Evolutionary conservation across 2,888 invertebrate genomes (phyloP), one percentile per base, ranked within the genome.

Genomic region (Coleophora flavipennella): DNA sequence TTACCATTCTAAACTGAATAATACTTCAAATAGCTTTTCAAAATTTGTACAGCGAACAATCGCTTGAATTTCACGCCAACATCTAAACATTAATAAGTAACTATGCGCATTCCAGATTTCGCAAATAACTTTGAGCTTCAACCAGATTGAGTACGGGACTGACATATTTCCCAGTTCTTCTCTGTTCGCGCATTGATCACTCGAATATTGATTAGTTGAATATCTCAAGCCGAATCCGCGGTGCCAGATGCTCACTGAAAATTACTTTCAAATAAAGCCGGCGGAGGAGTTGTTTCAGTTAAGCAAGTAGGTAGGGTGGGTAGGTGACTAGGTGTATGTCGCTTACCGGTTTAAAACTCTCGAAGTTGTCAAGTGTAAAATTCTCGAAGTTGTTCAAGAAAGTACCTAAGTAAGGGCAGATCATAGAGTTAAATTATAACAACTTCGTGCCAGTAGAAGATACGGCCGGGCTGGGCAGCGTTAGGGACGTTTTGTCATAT

Each of bases 221-320:
- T 78, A 67, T 72, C 74, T 78, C 76, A 78, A 70, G 70, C 75
- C 80, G 73, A 78, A 70, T 70, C 75, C 80, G 73, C 72, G 73
- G 54, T 60, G 73, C 79, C 83, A 84, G 83, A 72, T 84, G 83
- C 79, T 77, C 75, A 54, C 76, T 62, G 71, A 67, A 79, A 80
- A 83, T 83, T 83, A 79, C 80, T 83, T 79, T 77, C 71, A 67
- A 75, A 81, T 80, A 83, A 78, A 78, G 78, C 75, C 59, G 55
- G 63, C 69, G 67, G n/a, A n/a, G n/a, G 70, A 66, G 59, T 70
- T 63, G 67, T 67, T 62, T 66, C 61, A 59, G 57, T 11, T 29
- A 8, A 6, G 9, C 8, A 9, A 11, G 29, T 29, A n/a, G 10
- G 11, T 9, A 29, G 29, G 9, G n/a, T n/a, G n/a, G n/a, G n/a